phyloP scores from a whole-genome alignment of 2,113 vertebrate species.

The Rhinoderma darwinii region DNA sequence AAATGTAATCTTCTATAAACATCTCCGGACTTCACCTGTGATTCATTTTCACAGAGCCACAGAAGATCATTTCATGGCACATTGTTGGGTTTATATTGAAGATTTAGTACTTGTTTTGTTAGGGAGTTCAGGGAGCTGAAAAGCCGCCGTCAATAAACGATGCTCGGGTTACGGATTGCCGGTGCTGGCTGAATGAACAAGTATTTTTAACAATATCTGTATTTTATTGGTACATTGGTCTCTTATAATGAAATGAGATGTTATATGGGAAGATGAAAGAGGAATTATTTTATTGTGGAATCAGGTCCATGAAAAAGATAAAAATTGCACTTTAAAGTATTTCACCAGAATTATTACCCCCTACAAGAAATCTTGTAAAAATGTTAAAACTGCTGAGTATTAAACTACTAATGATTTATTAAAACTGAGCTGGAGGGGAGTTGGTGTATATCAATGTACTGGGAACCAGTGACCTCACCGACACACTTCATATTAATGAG shows the following conservation, averaged over 20 bases:
- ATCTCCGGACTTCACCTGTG: slow-evolving; percentile 17
- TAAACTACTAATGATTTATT: background rate
- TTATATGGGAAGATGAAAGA: background rate
- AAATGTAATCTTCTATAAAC: slow-evolving; percentile 42
- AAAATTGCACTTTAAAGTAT: background rate
- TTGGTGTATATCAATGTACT: background rate
- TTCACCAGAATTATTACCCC: background rate
- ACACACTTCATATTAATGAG: background rate
- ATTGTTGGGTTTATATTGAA: slow-evolving; percentile 29
- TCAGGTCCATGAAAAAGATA: background rate
- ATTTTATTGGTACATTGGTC: slow-evolving; percentile 5
- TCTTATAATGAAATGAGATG: background rate
- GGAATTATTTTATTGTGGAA: background rate
- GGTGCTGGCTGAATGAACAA: background rate
- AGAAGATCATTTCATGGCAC: slow-evolving; percentile 25
- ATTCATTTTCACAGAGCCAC: slow-evolving; percentile 39
- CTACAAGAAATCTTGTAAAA: background rate
- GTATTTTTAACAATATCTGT: background rate
- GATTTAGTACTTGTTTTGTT: slow-evolving; percentile 39
- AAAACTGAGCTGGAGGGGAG: background rate
- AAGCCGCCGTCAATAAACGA: slow-evolving; percentile 12
- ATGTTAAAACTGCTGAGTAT: background rate
- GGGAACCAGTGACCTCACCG: background rate
- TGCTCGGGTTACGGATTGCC: slow-evolving; percentile 1
- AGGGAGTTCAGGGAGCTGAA: slow-evolving; percentile 20